A percentile compares a stretch with the other conserved stretches of the same genome.
Evolutionary conservation across 2,797 vertebrate species (phyloP).

Genomic region (Coilia nasus): DNA sequence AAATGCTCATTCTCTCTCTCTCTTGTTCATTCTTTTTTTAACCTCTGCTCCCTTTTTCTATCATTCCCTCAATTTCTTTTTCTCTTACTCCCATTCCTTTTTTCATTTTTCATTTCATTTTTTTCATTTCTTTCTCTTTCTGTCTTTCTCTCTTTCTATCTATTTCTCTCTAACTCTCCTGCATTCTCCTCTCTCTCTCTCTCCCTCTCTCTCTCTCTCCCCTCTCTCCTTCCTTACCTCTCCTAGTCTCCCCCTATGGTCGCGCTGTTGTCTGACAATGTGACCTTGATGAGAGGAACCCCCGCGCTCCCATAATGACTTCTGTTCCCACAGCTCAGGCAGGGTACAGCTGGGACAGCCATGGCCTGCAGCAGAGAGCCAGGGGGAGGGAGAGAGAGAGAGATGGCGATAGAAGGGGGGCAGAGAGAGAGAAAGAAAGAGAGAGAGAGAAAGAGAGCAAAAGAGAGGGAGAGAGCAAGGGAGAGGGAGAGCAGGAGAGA

Average conservation of each 20-base stretch:
- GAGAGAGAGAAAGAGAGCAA: conserved; percentile 39
- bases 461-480: not conserved
- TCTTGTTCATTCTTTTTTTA: too few species aligned
- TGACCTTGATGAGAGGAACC: conserved; percentile 72
- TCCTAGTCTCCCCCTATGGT: conserved; percentile 13
- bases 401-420: not conserved
- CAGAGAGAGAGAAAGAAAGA: conserved; percentile 40
- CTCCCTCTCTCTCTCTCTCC: not conserved
- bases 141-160: not conserved
- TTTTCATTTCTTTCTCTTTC: not conserved
- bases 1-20: not conserved
- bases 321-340: conserved; percentile 77
- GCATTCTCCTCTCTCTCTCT: conserved; percentile 34
- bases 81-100: too few species aligned
- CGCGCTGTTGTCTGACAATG: conserved; percentile 55
- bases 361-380: conserved; percentile 21
- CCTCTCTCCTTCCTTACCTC: not conserved
- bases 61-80: too few species aligned
- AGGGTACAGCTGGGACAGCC: conserved; percentile 44
- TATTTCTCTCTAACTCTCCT: conserved; percentile 4
- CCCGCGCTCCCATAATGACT: conserved; percentile 73
- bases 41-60: too few species aligned
- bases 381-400: not conserved
- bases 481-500: not conserved
- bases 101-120: too few species aligned